These are phyloP conservation scores for Peromyscus nudipes DNA, from an alignment of 2,797 vertebrate species.

Conservation along the genomic window DNA sequence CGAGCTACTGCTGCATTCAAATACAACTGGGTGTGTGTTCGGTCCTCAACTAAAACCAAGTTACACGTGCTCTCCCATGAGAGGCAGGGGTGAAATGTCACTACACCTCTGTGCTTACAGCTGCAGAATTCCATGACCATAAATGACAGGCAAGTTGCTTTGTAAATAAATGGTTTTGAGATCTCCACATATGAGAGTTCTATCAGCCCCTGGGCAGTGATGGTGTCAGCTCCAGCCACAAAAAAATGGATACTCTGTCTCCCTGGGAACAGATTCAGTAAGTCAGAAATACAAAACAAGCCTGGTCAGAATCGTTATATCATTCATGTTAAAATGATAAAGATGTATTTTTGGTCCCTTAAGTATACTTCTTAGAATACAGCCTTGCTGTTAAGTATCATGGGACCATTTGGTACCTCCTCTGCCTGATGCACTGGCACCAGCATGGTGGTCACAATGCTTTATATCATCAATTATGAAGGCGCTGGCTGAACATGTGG, in stretches of 20 bases:
- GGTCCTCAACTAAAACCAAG: neutral
- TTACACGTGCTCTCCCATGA: neutral
- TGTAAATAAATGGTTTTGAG: conserved; percentile 15
- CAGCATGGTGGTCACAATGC: conserved; percentile 27
- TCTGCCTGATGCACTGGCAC: neutral
- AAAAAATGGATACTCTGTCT: neutral
- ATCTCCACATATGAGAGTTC: neutral
- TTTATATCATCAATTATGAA: conserved; percentile 43
- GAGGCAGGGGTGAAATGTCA: neutral
- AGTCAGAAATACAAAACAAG: neutral
- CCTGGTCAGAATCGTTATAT: neutral
- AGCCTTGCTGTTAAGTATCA: too few relatives aligned
- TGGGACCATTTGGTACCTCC: neutral
- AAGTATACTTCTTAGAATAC: neutral
- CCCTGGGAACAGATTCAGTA: neutral
- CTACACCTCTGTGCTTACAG: neutral
- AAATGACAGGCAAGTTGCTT: neutral
- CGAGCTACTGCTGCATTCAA: neutral
- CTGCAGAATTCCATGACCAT: neutral
- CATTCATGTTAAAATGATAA: neutral
- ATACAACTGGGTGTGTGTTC: neutral
- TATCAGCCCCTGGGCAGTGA: neutral
- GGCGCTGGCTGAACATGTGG: neutral
- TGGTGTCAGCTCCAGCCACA: neutral
- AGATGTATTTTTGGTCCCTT: neutral